Conservation (phyloP, 1,140 invertebrate genomes). For the Sitodiplosis mosellana region DNA sequence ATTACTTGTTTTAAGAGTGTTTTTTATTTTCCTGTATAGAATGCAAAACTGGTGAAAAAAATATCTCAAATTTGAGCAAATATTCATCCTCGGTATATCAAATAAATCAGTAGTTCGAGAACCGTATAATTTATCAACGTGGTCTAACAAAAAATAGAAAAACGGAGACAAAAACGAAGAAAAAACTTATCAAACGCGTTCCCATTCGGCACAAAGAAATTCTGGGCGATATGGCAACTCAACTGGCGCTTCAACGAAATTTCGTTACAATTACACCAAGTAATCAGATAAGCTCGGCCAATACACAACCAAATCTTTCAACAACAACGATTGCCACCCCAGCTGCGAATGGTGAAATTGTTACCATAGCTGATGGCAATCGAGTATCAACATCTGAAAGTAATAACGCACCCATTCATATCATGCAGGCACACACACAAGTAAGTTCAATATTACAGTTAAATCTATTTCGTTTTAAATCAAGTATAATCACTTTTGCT, state of each 20-base stretch:
- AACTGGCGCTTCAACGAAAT: constrained; percentile 19
- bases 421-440: constrained; percentile 11
- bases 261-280: constrained; percentile 18
- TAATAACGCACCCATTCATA: constrained; percentile 17
- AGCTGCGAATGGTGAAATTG: constrained; percentile 6
- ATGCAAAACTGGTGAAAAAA: no score
- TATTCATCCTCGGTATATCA: no score
- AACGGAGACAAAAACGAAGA: no score
- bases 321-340: constrained; percentile 5
- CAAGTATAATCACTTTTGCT: background rate
- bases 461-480: background rate
- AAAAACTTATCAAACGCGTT: no score
- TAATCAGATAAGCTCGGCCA: constrained; percentile 9
- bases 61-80: no score
- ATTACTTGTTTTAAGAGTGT: no score
- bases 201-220: no score
- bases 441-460: constrained; percentile 4
- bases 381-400: constrained; percentile 2
- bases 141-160: no score
- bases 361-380: background rate
- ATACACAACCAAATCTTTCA: constrained; percentile 6
- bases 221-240: constrained; percentile 13
- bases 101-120: no score
- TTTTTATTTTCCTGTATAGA: no score
- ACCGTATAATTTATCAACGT: no score